Conservation (phyloP, 2,888 invertebrate genomes). For the Eustalomyia histrio region DNA sequence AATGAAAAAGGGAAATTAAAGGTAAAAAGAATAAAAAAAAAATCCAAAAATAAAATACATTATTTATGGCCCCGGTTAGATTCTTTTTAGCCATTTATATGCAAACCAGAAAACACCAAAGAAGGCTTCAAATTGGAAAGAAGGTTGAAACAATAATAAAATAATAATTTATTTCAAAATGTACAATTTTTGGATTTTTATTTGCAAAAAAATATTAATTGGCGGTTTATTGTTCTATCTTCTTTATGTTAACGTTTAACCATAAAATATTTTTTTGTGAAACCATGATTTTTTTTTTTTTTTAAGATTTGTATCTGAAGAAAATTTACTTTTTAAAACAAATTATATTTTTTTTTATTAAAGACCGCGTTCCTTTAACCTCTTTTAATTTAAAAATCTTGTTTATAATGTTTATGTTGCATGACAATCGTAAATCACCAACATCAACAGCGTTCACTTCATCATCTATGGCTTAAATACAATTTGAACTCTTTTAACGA, state of each 20-base stretch:
- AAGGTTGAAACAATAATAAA: constrained; percentile 15
- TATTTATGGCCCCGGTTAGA: constrained; percentile 47
- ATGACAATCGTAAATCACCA: constrained; percentile 64
- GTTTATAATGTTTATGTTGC: constrained; percentile 61
- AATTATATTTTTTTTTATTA: too few species aligned
- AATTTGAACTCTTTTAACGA: constrained; percentile 31
- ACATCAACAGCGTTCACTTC: constrained; percentile 45
- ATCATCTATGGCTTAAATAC: constrained; percentile 38
- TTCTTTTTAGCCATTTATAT: constrained; percentile 18
- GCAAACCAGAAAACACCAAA: not conserved
- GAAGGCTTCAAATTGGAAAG: not conserved
- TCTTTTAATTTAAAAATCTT: constrained; percentile 13
- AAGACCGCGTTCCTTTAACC: not conserved
- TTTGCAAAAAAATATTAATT: constrained; percentile 25
- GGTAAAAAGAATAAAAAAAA: not conserved
- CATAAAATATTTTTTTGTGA: not conserved
- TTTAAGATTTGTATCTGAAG: not conserved
- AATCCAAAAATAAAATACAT: constrained; percentile 36
- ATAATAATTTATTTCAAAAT: constrained; percentile 29
- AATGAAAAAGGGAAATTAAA: not conserved
- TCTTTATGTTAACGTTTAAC: not conserved
- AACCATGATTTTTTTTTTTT: not conserved
- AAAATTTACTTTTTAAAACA: not conserved
- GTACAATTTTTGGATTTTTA: not conserved
- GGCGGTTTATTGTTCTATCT: constrained; percentile 17